phyloP scores from a whole-genome alignment of 2,888 invertebrate genomes.

The Corbicula japonica region DNA sequence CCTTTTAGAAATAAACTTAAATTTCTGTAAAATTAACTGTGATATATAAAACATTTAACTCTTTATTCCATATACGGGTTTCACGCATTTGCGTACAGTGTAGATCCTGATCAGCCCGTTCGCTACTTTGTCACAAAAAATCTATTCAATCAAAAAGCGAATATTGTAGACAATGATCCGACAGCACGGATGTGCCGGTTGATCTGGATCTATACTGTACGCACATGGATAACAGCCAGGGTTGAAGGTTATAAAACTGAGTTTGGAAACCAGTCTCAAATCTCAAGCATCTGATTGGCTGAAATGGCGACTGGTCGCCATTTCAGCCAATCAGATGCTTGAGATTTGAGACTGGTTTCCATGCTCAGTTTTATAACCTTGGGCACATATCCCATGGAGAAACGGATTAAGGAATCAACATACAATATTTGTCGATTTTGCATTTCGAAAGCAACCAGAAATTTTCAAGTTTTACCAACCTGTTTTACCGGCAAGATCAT shows the following conservation, averaged over 20 bases:
- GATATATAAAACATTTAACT: too few relatives aligned
- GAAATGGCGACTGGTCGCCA: too few relatives aligned
- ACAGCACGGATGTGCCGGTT: neutral
- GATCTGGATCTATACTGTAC: neutral
- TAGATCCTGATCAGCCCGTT: too few relatives aligned
- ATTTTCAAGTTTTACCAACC: slow-evolving; percentile 69
- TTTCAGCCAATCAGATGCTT: too few relatives aligned
- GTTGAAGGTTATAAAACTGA: too few relatives aligned
- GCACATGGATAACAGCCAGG: neutral
- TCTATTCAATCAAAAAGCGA: neutral
- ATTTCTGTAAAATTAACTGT: neutral
- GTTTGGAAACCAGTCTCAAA: too few relatives aligned
- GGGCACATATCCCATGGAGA: neutral
- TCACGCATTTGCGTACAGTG: too few relatives aligned
- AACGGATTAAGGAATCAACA: neutral
- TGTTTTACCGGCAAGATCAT: slow-evolving; percentile 75
- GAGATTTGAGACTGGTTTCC: too few relatives aligned
- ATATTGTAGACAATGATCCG: too few relatives aligned
- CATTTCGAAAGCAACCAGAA: neutral
- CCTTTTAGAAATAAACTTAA: neutral
- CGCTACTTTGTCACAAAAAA: neutral
- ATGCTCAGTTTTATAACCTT: too few relatives aligned
- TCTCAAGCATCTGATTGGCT: too few relatives aligned
- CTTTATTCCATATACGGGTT: too few relatives aligned
- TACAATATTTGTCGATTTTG: neutral